These are phyloP conservation scores for Nasonia longicornis DNA, from an alignment of 1,140 invertebrate species.

Conservation along the genomic window DNA sequence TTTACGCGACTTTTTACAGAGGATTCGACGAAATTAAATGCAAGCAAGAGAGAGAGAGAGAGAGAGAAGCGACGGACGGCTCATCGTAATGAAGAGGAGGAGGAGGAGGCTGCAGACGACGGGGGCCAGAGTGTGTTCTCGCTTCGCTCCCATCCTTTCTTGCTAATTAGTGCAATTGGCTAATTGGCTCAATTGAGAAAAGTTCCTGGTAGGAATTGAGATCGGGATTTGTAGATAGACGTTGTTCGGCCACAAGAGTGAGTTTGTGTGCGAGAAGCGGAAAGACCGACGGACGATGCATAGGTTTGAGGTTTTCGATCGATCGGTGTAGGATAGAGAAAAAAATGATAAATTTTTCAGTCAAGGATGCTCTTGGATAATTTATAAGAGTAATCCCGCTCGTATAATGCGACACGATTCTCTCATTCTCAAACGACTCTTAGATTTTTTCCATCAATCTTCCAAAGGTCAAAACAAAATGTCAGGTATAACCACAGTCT, in stretches of 20 bases:
- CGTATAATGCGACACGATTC: too few relatives aligned
- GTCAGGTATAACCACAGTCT: too few relatives aligned
- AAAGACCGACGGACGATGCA: too few relatives aligned
- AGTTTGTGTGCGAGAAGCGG: too few relatives aligned
- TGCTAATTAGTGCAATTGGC: constrained; percentile 61
- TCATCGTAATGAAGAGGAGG: constrained; percentile 1
- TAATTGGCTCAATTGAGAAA: constrained; percentile 64
- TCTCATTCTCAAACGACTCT: too few relatives aligned
- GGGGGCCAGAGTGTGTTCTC: neutral
- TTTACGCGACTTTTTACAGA: neutral
- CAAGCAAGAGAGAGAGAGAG: constrained; percentile 12
- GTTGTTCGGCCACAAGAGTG: neutral
- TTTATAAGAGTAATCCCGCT: too few relatives aligned
- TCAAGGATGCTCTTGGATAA: too few relatives aligned
- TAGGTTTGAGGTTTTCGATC: too few relatives aligned
- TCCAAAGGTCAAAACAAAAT: neutral
- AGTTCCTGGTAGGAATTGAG: constrained; percentile 58
- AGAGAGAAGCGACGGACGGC: neutral
- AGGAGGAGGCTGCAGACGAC: neutral
- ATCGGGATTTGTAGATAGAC: constrained; percentile 47
- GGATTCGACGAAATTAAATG: constrained; percentile 30
- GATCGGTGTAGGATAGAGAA: too few relatives aligned
- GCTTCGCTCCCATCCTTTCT: constrained; percentile 41
- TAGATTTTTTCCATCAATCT: too few relatives aligned
- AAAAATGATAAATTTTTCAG: too few relatives aligned